phyloP scores from a whole-genome alignment of 30 jellyfish, hydroid and myxozoan species.

The Pelagia noctiluca region DNA sequence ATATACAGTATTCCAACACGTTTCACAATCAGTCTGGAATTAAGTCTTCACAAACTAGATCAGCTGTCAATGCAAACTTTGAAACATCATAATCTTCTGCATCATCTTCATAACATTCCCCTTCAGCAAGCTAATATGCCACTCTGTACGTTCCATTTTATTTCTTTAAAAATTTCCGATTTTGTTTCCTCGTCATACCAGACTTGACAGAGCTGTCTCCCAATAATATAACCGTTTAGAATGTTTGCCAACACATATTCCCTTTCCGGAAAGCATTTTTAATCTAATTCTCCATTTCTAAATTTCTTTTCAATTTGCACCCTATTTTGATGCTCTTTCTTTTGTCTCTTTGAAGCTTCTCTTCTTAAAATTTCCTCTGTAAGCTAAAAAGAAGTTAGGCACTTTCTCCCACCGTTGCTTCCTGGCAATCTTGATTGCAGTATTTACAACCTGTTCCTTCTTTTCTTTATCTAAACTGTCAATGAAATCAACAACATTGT shows the following conservation, averaged over 20 bases:
- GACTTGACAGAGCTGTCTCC: background rate
- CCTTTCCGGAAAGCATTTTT: background rate
- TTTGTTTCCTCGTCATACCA: background rate
- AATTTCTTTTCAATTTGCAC: slow-evolving; percentile 19
- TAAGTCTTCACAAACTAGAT: too few relatives aligned
- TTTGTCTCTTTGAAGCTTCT: slow-evolving; percentile 7
- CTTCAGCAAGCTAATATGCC: too few relatives aligned
- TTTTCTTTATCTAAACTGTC: slow-evolving; percentile 3
- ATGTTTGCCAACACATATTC: background rate
- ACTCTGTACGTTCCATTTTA: too few relatives aligned
- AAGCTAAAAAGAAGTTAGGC: background rate
- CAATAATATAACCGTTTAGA: background rate
- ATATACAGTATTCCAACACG: too few relatives aligned
- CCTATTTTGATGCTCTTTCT: slow-evolving; percentile 14
- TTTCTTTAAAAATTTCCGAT: too few relatives aligned
- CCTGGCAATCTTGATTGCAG: slow-evolving; percentile 22
- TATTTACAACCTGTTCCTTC: slow-evolving; percentile 4
- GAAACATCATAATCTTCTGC: too few relatives aligned
- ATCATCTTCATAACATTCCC: too few relatives aligned
- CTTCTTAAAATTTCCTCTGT: background rate
- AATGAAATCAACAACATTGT: slow-evolving; percentile 25
- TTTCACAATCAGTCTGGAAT: too few relatives aligned
- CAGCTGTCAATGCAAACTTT: too few relatives aligned
- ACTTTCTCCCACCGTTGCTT: background rate
- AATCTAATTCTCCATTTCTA: slow-evolving; percentile 1